Conservation (phyloP, 2,113 vertebrate species). For the Leptocoma aspasia region DNA sequence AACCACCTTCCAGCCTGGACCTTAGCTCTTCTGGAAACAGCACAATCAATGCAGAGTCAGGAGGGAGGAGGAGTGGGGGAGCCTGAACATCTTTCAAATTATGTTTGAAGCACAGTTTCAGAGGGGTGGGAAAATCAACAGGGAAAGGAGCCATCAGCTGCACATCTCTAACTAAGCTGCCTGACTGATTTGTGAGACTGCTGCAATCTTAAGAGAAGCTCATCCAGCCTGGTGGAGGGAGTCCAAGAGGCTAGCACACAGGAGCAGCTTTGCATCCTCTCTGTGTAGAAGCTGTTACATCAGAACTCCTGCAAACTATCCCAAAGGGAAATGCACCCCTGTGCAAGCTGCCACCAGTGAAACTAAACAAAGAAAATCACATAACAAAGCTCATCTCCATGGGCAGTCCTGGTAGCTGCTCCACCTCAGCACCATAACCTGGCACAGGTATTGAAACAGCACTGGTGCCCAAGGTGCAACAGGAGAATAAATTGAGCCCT, state of each 20-base stretch:
- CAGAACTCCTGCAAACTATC: background rate
- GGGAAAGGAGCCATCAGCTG: background rate
- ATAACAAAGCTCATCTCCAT: background rate
- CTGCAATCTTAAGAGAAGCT: background rate
- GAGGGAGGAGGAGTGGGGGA: background rate
- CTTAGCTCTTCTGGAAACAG: background rate
- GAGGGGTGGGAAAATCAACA: background rate
- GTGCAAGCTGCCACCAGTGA: background rate
- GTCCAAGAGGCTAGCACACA: background rate
- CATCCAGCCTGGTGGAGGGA: fast-evolving
- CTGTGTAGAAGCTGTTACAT: background rate
- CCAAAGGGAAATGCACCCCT: background rate
- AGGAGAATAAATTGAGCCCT: constrained; percentile 15
- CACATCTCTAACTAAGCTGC: background rate
- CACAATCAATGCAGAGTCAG: background rate
- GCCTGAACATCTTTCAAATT: background rate
- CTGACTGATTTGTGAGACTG: background rate
- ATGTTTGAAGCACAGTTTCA: background rate
- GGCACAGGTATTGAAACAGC: background rate
- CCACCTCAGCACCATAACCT: background rate
- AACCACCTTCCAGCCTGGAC: background rate
- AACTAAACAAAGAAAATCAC: background rate
- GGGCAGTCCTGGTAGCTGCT: background rate
- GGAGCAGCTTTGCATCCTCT: background rate
- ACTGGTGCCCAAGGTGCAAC: background rate